These are phyloP conservation scores for Furnarius figulus DNA, from an alignment of 2,113 vertebrate genomes.

Conservation along the genomic window DNA sequence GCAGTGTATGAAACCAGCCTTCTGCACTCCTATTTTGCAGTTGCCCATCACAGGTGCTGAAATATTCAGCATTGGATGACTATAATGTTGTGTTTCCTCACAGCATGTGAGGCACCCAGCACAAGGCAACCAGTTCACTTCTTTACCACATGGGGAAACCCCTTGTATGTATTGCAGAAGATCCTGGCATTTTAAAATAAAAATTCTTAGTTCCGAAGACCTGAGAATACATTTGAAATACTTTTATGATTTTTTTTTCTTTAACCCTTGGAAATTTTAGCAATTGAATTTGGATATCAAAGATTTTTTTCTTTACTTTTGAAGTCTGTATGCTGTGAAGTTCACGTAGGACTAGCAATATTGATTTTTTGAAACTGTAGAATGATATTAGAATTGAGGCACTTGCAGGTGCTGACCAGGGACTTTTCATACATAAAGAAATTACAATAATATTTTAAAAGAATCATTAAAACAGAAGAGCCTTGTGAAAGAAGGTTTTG, in stretches of 20 bases:
- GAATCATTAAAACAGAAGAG: not conserved
- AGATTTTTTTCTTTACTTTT: not conserved
- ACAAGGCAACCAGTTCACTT: not conserved
- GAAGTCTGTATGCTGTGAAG: not conserved
- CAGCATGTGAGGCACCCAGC: not conserved
- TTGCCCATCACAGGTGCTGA: not conserved
- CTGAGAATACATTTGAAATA: not conserved
- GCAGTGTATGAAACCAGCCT: not conserved
- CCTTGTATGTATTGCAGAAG: not conserved
- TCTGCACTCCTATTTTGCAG: not conserved
- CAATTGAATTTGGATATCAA: not conserved
- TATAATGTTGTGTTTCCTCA: not conserved
- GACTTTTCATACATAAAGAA: not conserved
- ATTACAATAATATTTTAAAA: not conserved
- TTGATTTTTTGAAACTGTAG: not conserved
- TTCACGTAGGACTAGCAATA: not conserved
- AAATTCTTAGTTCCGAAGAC: not conserved
- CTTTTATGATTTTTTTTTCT: not conserved
- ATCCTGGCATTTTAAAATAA: not conserved
- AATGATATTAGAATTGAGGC: not conserved
- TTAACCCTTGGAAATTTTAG: not conserved
- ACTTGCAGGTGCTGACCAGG: conserved; percentile 20
- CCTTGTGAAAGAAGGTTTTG: conserved; percentile 7
- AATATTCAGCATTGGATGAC: not conserved
- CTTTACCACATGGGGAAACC: not conserved